Conservation (phyloP, 2,113 vertebrate species). For the Rhea americana region DNA sequence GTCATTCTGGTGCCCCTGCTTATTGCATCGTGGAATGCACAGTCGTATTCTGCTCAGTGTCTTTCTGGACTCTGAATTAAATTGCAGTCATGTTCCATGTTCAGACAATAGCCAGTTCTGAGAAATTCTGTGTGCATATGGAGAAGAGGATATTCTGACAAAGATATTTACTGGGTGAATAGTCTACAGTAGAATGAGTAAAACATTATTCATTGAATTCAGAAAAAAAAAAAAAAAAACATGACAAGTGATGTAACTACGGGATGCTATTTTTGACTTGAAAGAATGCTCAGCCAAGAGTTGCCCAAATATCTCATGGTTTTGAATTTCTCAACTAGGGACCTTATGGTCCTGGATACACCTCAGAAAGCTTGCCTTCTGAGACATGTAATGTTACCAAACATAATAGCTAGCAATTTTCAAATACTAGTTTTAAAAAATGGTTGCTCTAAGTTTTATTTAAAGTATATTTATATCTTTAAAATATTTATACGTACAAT, state of each 20-base stretch:
- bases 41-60: neutral
- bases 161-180: neutral
- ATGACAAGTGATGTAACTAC: neutral
- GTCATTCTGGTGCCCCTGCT: neutral
- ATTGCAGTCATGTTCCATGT: neutral
- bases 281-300: neutral
- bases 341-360: neutral
- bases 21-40: neutral
- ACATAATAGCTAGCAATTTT: neutral
- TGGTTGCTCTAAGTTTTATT: neutral
- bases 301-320: neutral
- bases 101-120: neutral
- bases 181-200: neutral
- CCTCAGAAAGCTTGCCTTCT: neutral
- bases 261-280: slow-evolving; percentile 3
- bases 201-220: neutral
- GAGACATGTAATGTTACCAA: neutral
- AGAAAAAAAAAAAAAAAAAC: slow-evolving; percentile 18
- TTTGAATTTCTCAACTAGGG: neutral
- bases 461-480: neutral
- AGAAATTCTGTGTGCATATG: neutral
- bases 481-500: neutral
- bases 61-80: neutral
- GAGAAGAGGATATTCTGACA: neutral
- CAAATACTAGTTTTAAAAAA: neutral